A percentile compares a stretch with the other conserved stretches of the same genome.
These are phyloP conservation scores for Glaucidium brasilianum DNA, from an alignment of 2,113 vertebrate species.

Conservation along the genomic window DNA sequence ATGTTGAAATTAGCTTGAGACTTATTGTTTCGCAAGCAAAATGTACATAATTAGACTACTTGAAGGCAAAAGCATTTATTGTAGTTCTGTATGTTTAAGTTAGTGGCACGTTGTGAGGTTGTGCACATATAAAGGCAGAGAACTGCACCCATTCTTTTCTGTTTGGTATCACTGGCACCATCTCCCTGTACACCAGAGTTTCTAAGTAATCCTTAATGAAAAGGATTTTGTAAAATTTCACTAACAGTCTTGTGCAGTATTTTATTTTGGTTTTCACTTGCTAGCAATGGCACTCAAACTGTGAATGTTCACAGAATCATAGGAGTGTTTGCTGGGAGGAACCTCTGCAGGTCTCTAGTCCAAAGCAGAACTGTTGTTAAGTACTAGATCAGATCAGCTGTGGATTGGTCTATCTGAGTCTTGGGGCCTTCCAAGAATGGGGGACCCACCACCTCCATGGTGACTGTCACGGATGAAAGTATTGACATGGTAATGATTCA, in stretches of 20 bases:
- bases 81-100: not conserved
- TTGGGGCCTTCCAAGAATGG: not conserved
- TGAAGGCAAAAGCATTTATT: not conserved
- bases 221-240: not conserved
- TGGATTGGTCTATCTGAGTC: not conserved
- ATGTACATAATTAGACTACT: not conserved
- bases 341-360: not conserved
- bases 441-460: not conserved
- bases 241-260: not conserved
- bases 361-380: fast-evolving
- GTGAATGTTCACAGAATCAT: not conserved
- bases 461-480: not conserved
- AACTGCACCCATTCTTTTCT: not conserved
- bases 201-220: not conserved
- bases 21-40: not conserved
- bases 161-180: not conserved
- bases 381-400: not conserved
- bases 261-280: not conserved
- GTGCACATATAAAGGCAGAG: not conserved
- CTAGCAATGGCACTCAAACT: not conserved
- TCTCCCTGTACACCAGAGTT: not conserved
- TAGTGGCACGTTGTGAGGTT: not conserved
- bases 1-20: not conserved
- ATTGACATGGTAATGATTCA: too few relatives aligned
- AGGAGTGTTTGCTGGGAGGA: not conserved